A percentile compares a stretch with the other conserved stretches of the same genome.
Conservation (phyloP, 2,888 invertebrate species). For the Dolomedes plantarius region DNA sequence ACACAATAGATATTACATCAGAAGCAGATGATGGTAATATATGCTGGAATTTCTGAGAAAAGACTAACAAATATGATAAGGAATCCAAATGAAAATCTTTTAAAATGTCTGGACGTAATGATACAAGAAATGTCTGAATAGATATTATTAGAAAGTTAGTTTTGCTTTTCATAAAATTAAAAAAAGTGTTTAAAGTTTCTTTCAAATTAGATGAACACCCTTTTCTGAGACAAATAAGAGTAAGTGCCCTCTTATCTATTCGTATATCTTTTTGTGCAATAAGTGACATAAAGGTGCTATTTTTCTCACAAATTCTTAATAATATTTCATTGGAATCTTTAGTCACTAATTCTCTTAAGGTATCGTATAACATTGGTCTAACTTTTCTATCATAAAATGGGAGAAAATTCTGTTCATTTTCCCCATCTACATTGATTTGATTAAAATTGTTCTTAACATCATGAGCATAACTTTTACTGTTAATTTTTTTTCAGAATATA, state of each 20-base stretch:
- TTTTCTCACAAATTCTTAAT: background rate
- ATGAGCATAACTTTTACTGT: background rate
- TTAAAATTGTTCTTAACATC: background rate
- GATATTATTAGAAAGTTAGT: slow-evolving; percentile 5
- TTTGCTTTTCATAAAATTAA: slow-evolving; percentile 14
- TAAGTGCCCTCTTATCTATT: slow-evolving; percentile 28
- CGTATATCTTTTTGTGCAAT: slow-evolving; percentile 6
- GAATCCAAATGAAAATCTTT: slow-evolving; percentile 19
- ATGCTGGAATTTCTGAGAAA: slow-evolving; percentile 40
- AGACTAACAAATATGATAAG: slow-evolving; percentile 27
- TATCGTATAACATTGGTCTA: background rate
- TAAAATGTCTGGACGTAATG: slow-evolving; percentile 12
- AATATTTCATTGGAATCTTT: slow-evolving; percentile 37
- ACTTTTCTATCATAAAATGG: background rate
- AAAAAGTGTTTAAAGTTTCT: slow-evolving; percentile 6
- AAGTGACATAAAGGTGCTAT: slow-evolving; percentile 14
- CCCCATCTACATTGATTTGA: too few species aligned
- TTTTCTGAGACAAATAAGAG: slow-evolving; percentile 31
- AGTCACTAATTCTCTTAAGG: background rate
- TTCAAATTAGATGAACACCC: slow-evolving; percentile 15
- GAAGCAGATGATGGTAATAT: slow-evolving; percentile 37
- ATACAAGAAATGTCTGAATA: slow-evolving; percentile 31
- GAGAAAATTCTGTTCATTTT: background rate
- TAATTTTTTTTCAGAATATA: too few species aligned
- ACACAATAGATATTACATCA: slow-evolving; percentile 26